Evolutionary conservation across 64 coral and sea anemone species (phyloP).

Genomic region (Astreopora myriophthalma): DNA sequence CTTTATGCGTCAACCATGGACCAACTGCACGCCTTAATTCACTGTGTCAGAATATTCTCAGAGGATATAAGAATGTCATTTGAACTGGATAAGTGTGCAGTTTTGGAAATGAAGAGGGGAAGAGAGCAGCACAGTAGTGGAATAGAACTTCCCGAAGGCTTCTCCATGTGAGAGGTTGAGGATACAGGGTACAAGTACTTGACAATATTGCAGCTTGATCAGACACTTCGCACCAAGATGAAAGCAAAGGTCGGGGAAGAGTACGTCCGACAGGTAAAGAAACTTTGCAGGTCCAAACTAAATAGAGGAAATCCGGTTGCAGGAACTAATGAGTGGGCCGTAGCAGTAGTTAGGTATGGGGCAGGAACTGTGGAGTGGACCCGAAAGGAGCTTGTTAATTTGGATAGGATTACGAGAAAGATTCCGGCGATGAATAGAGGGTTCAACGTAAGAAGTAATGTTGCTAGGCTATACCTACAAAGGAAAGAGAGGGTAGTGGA

Average conservation of each 20-base stretch:
- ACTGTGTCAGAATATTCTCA: not conserved
- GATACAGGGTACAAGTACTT: slow-evolving; percentile 15
- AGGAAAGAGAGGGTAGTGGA: not conserved
- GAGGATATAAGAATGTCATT: not conserved
- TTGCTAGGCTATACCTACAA: not conserved
- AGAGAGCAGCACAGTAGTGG: not conserved
- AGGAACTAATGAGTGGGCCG: not conserved
- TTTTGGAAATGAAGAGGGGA: slow-evolving; percentile 5
- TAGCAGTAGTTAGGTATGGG: slow-evolving; percentile 2
- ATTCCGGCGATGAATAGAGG: not conserved
- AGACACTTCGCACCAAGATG: not conserved
- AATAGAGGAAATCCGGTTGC: not conserved
- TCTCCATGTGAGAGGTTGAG: not conserved
- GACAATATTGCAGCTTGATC: not conserved
- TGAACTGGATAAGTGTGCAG: slow-evolving; percentile 7
- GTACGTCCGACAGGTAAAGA: not conserved
- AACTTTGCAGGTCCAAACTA: not conserved
- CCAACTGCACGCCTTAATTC: not conserved
- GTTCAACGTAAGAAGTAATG: not conserved
- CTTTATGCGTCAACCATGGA: not conserved
- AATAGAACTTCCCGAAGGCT: not conserved
- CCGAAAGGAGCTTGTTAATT: not conserved
- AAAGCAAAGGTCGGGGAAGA: not conserved
- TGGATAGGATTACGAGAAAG: not conserved
- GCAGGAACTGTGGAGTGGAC: not conserved